phyloP scores from a whole-genome alignment of 2,797 vertebrate genomes.

The Fringilla coelebs region DNA sequence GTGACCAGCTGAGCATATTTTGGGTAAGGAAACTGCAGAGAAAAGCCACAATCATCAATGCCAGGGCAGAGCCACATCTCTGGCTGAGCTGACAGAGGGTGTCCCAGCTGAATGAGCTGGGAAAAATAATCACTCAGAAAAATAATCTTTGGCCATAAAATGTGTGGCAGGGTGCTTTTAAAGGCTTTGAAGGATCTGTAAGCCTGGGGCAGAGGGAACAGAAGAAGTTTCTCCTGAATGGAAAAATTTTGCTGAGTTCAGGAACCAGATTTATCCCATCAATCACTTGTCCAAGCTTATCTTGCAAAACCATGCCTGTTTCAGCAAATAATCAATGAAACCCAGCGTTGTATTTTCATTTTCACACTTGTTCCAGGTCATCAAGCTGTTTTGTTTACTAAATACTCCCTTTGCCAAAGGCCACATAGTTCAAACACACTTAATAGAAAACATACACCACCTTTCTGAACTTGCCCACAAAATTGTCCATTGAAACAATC shows the following conservation, averaged over 20 bases:
- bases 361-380: background rate
- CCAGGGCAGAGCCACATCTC: background rate
- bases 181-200: background rate
- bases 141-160: background rate
- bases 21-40: background rate
- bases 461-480: background rate
- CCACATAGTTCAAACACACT: constrained; percentile 26
- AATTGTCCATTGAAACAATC: background rate
- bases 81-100: background rate
- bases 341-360: background rate
- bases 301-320: background rate
- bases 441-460: background rate
- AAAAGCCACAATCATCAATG: background rate
- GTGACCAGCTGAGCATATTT: background rate
- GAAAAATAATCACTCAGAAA: background rate
- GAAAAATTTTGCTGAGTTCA: background rate
- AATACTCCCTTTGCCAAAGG: constrained; percentile 4
- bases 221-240: background rate
- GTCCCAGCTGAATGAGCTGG: background rate
- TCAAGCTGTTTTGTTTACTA: background rate
- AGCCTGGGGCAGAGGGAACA: background rate
- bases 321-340: background rate
- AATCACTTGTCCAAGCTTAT: background rate
- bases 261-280: background rate
- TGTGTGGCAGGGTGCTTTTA: background rate